Percentiles rank a stretch among this genome's conserved stretches.
phyloP scores from a whole-genome alignment of 1,140 invertebrate species.

The Drosophila punjabiensis region DNA sequence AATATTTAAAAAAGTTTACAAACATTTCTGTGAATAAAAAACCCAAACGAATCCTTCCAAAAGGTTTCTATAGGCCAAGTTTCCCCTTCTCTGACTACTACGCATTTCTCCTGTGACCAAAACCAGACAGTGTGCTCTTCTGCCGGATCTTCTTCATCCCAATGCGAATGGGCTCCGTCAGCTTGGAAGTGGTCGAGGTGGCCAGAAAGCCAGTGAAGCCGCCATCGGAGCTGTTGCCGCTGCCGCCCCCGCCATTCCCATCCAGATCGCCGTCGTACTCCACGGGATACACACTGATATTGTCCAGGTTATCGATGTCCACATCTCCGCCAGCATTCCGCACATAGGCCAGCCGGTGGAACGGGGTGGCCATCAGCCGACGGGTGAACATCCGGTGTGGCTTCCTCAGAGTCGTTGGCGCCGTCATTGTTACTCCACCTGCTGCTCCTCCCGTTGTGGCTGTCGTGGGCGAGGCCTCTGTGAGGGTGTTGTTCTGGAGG shows the following conservation, averaged over 20 bases:
- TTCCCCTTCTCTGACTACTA: constrained; percentile 42
- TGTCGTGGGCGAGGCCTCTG: constrained; percentile 49
- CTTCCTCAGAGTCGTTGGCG: constrained; percentile 56
- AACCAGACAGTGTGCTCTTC: constrained; percentile 62
- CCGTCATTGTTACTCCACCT: constrained; percentile 18
- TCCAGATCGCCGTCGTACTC: constrained; percentile 55
- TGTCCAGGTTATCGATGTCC: constrained; percentile 81
- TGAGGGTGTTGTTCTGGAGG: constrained; percentile 62
- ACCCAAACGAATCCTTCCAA: neutral
- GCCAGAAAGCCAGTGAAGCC: constrained; percentile 75
- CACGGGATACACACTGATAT: constrained; percentile 81
- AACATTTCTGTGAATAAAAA: neutral
- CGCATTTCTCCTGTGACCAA: constrained; percentile 58
- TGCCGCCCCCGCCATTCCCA: constrained; percentile 24
- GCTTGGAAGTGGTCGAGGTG: constrained; percentile 68
- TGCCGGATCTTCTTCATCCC: constrained; percentile 73
- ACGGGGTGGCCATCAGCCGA: constrained; percentile 74
- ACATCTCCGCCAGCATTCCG: constrained; percentile 78
- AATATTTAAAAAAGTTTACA: neutral
- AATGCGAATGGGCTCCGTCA: constrained; percentile 78
- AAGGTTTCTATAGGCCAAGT: constrained; percentile 12
- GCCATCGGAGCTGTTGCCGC: constrained; percentile 42
- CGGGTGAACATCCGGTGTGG: constrained; percentile 70
- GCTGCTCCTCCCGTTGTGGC: constrained; percentile 26
- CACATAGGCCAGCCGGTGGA: constrained; percentile 75